Conservation (phyloP, 2,888 invertebrate species). For the Octodonta nipae region DNA sequence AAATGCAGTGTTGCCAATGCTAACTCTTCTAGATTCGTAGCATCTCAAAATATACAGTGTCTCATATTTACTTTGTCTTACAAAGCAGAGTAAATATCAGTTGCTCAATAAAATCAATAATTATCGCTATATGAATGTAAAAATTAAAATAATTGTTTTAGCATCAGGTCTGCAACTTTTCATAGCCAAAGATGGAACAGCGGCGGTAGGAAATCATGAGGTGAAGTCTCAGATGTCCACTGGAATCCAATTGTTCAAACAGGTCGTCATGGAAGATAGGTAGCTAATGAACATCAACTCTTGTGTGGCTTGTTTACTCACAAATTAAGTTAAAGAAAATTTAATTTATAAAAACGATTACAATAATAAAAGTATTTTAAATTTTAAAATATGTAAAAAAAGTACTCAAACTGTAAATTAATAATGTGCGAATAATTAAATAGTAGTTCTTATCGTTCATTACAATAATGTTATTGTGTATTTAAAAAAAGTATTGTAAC, state of each 20-base stretch:
- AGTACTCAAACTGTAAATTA: no score
- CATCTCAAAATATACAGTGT: no score
- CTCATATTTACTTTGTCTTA: no score
- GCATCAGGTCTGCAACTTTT: constrained; percentile 81
- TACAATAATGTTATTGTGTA: no score
- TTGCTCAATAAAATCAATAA: neutral
- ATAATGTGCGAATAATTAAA: no score
- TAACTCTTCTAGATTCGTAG: no score
- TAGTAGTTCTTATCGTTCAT: no score
- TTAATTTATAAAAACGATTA: constrained; percentile 9
- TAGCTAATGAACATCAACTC: constrained; percentile 37
- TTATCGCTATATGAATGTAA: neutral
- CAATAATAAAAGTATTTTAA: no score
- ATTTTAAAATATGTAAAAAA: no score
- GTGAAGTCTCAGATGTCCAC: constrained; percentile 63
- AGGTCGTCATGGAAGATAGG: constrained; percentile 66
- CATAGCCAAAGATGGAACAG: constrained; percentile 80
- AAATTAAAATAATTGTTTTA: constrained; percentile 28
- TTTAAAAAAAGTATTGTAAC: no score
- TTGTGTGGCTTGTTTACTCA: constrained; percentile 2
- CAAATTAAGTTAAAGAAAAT: constrained; percentile 4
- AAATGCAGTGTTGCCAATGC: no score
- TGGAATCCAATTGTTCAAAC: constrained; percentile 52
- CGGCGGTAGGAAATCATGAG: constrained; percentile 72
- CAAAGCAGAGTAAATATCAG: constrained; percentile 1